Evolutionary conservation across 2,113 vertebrate genomes (phyloP).

Genomic region (Anarhynchus alexandrinus): DNA sequence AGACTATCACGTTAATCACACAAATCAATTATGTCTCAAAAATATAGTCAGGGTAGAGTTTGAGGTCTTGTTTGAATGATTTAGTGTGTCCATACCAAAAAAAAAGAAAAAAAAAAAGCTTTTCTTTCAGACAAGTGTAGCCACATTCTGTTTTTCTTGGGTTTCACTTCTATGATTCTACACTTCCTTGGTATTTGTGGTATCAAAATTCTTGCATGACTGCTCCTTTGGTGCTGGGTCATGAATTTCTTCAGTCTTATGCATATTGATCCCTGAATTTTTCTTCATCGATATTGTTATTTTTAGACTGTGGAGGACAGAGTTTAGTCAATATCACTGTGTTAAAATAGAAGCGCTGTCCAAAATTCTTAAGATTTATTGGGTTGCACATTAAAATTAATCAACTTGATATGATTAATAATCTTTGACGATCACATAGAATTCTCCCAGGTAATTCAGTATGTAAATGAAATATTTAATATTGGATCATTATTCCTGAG

Average conservation of each 20-base stretch:
- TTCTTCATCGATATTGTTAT: background rate
- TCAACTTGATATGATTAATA: background rate
- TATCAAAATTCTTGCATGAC: background rate
- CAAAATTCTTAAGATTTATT: background rate
- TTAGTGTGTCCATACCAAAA: background rate
- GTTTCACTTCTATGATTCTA: background rate
- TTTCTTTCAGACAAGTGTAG: background rate
- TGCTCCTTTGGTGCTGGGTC: background rate
- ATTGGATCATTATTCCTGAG: background rate
- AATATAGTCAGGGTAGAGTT: background rate
- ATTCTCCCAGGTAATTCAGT: background rate
- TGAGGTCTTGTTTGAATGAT: background rate
- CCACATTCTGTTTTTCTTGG: accelerated
- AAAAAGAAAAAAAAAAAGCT: background rate
- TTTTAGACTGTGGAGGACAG: background rate
- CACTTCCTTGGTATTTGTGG: background rate
- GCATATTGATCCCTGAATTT: background rate
- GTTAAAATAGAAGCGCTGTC: background rate
- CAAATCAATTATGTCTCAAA: background rate
- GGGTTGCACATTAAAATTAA: background rate
- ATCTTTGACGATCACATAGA: background rate
- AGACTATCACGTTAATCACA: background rate
- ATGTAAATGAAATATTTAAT: background rate
- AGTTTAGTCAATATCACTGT: background rate
- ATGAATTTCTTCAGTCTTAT: background rate